These are phyloP conservation scores for Paratilapia polleni DNA, from an alignment of 2,113 vertebrate species.

Conservation along the genomic window DNA sequence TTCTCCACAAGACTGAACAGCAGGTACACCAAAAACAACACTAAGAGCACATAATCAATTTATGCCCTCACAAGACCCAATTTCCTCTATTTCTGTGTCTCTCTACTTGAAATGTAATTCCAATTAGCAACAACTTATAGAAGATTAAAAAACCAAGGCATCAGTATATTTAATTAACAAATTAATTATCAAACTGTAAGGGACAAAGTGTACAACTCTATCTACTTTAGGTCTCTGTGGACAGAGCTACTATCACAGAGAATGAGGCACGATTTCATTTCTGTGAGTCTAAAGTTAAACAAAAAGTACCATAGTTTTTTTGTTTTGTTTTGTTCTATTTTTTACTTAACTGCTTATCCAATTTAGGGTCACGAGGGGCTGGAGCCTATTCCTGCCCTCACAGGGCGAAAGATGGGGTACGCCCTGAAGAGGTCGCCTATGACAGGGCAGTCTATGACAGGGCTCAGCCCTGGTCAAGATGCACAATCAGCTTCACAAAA, in stretches of 20 bases:
- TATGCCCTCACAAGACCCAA: background rate
- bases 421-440: too few relatives aligned
- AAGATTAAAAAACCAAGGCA: background rate
- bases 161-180: slow-evolving; percentile 1
- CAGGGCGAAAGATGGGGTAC: too few relatives aligned
- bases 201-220: background rate
- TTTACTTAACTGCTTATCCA: background rate
- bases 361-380: too few relatives aligned
- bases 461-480: too few relatives aligned
- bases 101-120: background rate
- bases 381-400: too few relatives aligned
- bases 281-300: background rate
- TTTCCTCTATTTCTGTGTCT: slow-evolving; percentile 1
- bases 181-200: slow-evolving; percentile 5
- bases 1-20: background rate
- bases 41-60: background rate
- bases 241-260: background rate
- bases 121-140: slow-evolving; percentile 11
- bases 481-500: too few relatives aligned
- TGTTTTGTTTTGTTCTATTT: background rate
- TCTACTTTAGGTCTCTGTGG: background rate
- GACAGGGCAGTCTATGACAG: too few relatives aligned
- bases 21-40: background rate
- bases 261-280: background rate
- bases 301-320: background rate